These are phyloP conservation scores for Hippocampus comes DNA, from an alignment of 2,113 vertebrate genomes.

Conservation along the genomic window DNA sequence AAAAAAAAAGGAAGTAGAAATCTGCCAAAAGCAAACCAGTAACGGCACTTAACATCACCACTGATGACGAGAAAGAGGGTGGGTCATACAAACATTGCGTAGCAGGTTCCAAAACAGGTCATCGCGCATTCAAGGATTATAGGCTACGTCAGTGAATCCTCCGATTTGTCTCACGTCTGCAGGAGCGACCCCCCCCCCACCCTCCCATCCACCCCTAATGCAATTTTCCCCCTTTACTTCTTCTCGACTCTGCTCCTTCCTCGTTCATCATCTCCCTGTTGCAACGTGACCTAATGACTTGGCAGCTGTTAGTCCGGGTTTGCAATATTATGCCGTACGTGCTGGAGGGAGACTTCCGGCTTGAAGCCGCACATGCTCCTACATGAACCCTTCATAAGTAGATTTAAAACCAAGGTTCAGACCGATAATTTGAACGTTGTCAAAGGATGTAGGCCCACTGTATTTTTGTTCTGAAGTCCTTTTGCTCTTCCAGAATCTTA, in stretches of 20 bases:
- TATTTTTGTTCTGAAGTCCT: slow-evolving; percentile 12
- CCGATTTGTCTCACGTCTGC: neutral
- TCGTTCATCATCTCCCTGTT: slow-evolving; percentile 39
- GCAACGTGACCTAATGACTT: slow-evolving; percentile 54
- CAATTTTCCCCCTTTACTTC: neutral
- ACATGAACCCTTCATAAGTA: neutral
- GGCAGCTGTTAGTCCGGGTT: slow-evolving; percentile 53
- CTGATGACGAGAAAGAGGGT: too few species aligned
- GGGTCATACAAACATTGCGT: too few species aligned
- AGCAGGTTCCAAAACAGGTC: neutral
- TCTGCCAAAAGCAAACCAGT: too few species aligned
- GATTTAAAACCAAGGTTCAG: neutral
- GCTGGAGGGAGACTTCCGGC: slow-evolving; percentile 11
- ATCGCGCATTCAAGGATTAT: neutral
- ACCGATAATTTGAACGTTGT: neutral
- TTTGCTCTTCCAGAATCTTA: slow-evolving; percentile 1
- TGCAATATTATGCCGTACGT: slow-evolving; percentile 43
- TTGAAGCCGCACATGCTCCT: slow-evolving; percentile 13
- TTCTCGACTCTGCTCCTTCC: neutral
- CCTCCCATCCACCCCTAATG: neutral
- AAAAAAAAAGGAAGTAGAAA: too few species aligned
- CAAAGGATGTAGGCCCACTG: slow-evolving; percentile 1
- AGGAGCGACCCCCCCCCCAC: neutral
- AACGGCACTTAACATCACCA: too few species aligned
- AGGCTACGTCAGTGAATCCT: neutral